These are phyloP conservation scores for Rhabdomys pumilio DNA, from an alignment of 2,797 vertebrate genomes.

Conservation along the genomic window DNA sequence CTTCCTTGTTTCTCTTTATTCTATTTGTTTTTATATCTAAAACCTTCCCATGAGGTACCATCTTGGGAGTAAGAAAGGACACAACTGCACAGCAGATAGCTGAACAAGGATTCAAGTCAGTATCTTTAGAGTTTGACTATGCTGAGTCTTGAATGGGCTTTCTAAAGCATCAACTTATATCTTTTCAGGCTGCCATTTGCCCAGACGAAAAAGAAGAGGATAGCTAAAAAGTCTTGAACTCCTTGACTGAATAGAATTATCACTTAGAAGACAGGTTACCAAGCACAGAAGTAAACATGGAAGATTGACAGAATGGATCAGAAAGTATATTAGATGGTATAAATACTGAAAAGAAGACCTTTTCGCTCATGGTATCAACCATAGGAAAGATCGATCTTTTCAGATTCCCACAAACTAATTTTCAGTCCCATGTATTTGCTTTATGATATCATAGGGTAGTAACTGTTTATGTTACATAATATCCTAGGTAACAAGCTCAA, in stretches of 20 bases:
- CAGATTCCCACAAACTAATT: background rate
- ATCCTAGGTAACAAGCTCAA: background rate
- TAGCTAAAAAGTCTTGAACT: background rate
- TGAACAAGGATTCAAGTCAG: background rate
- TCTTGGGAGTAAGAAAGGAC: background rate
- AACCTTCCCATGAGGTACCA: background rate
- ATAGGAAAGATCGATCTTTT: background rate
- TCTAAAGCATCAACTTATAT: background rate
- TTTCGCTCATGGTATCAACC: background rate
- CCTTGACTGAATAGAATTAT: background rate
- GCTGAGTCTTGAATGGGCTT: background rate
- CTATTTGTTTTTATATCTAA: background rate
- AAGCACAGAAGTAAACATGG: background rate
- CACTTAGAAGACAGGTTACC: background rate
- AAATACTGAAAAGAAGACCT: background rate
- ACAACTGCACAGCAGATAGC: background rate
- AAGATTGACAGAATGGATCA: background rate
- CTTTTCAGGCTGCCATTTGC: background rate
- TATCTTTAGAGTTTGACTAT: background rate
- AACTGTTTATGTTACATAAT: constrained; percentile 32
- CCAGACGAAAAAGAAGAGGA: background rate
- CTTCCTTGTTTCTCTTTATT: background rate
- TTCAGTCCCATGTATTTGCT: background rate
- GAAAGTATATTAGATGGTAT: background rate
- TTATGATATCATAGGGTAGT: background rate